phyloP scores from a whole-genome alignment of 2,888 invertebrate genomes.

The Piscicola geometra region DNA sequence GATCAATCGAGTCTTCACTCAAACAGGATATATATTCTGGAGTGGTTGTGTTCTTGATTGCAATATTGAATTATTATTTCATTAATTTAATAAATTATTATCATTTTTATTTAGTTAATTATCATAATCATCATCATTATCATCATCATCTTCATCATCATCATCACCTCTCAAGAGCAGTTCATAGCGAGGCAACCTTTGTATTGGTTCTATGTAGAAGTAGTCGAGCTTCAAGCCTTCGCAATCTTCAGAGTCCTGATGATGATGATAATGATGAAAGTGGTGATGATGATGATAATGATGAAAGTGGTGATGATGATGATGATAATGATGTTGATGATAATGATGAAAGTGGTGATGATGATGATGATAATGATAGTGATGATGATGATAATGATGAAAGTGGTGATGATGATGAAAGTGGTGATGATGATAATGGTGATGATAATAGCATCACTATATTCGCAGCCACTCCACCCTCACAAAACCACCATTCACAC shows the following conservation, averaged over 20 bases:
- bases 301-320: conserved; percentile 11
- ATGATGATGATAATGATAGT: no score
- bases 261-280: no score
- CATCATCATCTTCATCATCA: neutral
- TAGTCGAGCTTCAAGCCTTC: conserved; percentile 26
- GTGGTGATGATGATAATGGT: no score
- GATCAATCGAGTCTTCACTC: conserved; percentile 27
- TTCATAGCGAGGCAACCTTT: conserved; percentile 28
- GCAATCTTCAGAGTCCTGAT: neutral
- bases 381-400: neutral
- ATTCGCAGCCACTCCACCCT: neutral
- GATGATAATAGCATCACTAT: neutral
- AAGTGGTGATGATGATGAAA: neutral
- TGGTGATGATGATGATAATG: conserved; percentile 11
- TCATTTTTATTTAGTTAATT: no score
- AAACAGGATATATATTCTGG: conserved; percentile 28
- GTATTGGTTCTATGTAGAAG: conserved; percentile 32
- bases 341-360: neutral
- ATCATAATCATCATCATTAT: no score
- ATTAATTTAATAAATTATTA: no score
- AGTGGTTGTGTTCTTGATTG: no score
- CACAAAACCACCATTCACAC: no score
- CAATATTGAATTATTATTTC: no score
- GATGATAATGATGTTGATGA: conserved; percentile 14
- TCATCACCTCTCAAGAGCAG: conserved; percentile 20